Base-by-base conservation (phyloP, 1,140 invertebrate genomes). In the Drosophila kohkoa region DNA sequence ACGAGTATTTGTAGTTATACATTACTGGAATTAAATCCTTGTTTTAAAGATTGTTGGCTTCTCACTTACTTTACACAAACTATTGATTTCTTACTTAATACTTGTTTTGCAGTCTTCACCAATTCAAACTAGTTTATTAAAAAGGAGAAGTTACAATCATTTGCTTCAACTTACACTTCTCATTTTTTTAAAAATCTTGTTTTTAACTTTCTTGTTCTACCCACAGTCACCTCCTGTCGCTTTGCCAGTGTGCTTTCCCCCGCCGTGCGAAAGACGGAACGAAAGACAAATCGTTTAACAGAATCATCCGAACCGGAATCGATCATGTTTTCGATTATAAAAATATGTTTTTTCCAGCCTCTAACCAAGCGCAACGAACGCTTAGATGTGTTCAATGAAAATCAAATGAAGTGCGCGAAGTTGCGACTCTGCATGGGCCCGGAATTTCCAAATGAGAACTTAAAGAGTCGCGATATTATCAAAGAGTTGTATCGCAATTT, bases 321-420 rank as follows among this genome's bases (percentile, higher is more conserved):
- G 28, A 72, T 78, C 0, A 79, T 83, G 66, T 90, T 89, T 41
- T 68, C 72, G 43, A 79, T 79, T 15, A 13, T 89, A 10, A 85
- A 85, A 20, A 41, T 89, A 8, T 89, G 86, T 15, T 85, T 89
- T 41, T 89, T 85, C 28, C 81, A 81, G 7, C 48, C 81, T 0
- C 58, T 89, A 16, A 74, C 54, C 1, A 15, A 64, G 35, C 30
- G 20, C 13, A 76, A 79, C 5, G 78, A 81, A 7, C 11, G 72
- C 0, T 55, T 89, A 1, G 85, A 89, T 38, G 46, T 57, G 1
- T 89, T 48, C 48, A 89, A 89, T 16, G 81, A 81, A 25, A 64
- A 20, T 5, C 7, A 59, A 0, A n/a, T 76, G 0, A 76, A 69
- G 28, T 46, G 25, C 0, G 32, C 35, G n/a, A 76, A 74, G 10